These are phyloP conservation scores for Nematolebias whitei DNA, from an alignment of 2,113 vertebrate genomes.

Conservation along the genomic window DNA sequence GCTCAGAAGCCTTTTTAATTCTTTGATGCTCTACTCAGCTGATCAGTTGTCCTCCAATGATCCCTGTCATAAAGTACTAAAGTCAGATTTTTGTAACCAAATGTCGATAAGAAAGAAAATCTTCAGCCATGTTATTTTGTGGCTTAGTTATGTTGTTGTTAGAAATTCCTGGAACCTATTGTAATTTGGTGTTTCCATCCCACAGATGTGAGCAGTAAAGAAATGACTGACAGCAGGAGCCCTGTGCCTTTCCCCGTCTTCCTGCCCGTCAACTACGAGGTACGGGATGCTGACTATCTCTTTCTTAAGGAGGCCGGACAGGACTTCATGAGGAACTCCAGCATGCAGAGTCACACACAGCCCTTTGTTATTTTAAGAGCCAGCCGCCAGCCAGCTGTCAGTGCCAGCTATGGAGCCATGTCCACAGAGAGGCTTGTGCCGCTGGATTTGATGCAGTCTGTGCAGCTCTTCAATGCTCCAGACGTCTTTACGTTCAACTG, in stretches of 20 bases:
- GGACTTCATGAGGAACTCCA: constrained; percentile 94
- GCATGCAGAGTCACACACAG: constrained; percentile 88
- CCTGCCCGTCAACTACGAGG: constrained; percentile 86
- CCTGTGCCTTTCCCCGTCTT: constrained; percentile 86
- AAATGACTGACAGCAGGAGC: constrained; percentile 83
- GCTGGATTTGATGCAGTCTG: constrained; percentile 81
- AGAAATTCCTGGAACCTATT: not conserved
- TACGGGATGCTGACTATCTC: constrained; percentile 85
- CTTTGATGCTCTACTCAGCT: constrained; percentile 54
- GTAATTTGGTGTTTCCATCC: constrained; percentile 10
- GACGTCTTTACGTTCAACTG: constrained; percentile 84
- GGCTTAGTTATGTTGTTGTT: not conserved
- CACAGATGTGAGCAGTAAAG: constrained; percentile 85
- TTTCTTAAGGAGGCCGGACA: constrained; percentile 92
- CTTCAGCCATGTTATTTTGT: constrained; percentile 15
- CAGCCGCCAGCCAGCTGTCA: constrained; percentile 81
- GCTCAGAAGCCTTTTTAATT: constrained; percentile 60
- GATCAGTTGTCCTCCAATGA: constrained; percentile 51
- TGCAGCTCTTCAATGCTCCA: constrained; percentile 77
- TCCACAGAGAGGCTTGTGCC: constrained; percentile 80
- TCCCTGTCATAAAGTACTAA: constrained; percentile 18
- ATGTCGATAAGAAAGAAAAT: not conserved
- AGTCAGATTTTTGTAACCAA: not conserved
- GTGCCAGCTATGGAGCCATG: constrained; percentile 85
- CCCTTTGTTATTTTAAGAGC: constrained; percentile 87